phyloP scores from a whole-genome alignment of 2,888 invertebrate genomes.

The Drepana falcataria region DNA sequence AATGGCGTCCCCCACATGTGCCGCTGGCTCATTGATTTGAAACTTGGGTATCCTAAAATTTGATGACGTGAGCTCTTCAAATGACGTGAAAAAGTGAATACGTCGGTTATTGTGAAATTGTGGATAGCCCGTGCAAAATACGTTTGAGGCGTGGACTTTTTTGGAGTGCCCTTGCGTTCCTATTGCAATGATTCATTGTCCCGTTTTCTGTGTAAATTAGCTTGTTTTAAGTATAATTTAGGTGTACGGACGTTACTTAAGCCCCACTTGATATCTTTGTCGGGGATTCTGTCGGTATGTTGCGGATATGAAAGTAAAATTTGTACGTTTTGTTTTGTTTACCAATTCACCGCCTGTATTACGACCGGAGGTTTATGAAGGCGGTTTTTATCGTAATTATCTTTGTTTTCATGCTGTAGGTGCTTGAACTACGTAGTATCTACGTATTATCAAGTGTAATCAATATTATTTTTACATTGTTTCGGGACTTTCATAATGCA shows the following conservation, averaged over 20 bases:
- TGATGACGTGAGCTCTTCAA: slow-evolving; percentile 61
- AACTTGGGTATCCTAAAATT: slow-evolving; percentile 53
- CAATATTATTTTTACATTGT: not conserved
- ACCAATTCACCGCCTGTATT: slow-evolving; percentile 49
- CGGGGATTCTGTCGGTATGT: slow-evolving; percentile 13
- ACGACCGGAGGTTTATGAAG: slow-evolving; percentile 1
- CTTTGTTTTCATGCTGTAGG: slow-evolving; percentile 16
- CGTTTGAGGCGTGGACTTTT: slow-evolving; percentile 30
- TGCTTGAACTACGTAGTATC: not conserved
- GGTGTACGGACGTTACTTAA: slow-evolving; percentile 11
- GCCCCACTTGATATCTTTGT: slow-evolving; percentile 7
- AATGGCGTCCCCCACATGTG: slow-evolving; percentile 88
- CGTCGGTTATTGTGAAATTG: slow-evolving; percentile 27
- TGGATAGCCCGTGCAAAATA: slow-evolving; percentile 38
- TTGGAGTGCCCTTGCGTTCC: slow-evolving; percentile 45
- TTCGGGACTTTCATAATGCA: not conserved
- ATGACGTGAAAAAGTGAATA: slow-evolving; percentile 45
- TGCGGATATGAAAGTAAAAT: slow-evolving; percentile 35
- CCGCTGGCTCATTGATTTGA: slow-evolving; percentile 69
- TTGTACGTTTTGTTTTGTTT: slow-evolving; percentile 61
- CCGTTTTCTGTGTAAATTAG: slow-evolving; percentile 53
- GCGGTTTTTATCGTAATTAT: slow-evolving; percentile 19
- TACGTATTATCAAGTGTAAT: not conserved
- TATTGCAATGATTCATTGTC: slow-evolving; percentile 67
- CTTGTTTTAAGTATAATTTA: slow-evolving; percentile 30